Base-by-base conservation (phyloP, 2,888 invertebrate genomes). In the Cartodere bifasciata region DNA sequence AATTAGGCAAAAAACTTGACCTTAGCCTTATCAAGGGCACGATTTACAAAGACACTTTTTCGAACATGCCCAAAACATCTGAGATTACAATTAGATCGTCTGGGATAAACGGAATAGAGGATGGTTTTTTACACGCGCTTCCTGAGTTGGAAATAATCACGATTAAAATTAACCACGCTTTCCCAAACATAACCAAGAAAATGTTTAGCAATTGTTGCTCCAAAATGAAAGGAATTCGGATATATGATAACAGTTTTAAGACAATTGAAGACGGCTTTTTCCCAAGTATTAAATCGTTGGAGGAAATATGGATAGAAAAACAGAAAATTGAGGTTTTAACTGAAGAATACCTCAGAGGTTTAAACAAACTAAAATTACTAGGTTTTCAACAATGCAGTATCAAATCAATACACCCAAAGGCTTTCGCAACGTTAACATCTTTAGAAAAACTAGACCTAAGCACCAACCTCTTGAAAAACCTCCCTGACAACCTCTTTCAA, bases 111-210 rank as follows among this genome's bases (percentile, higher is more conserved):
- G 27, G 25, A 4, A 31, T 39, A 9, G 39, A 39, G 13, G 23
- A 35, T 2, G 34, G 28, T 7, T 34, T 39, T 22, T 34, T 36
- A 15, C 15, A 39, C 15, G 22, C 26, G 3, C 35, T 39, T 15
- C 36, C 36, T 4, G 34, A 39, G 13, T 21, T 39, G 28, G 39
- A 37, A 23, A 27, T 16, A n/a, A 16, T 39, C 14, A 39, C 34
- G 3, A 34, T 39, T n/a, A 34, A 31, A 32, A 29, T 39, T 22
- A 39, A 39, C 17, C 39, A 39, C 28, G 39, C 36, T 10, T 39
- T 39, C 21, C 39, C 39, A 7, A 34, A 39, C 28, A 21, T 39
- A n/a, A 39, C 39, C 9, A 31, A 28, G 1, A 10, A 25, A 2
- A 15, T 37, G 2, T 35, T 39, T 16, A 34, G 28, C 11, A 32